These are phyloP conservation scores for Patella vulgata DNA, from an alignment of 1,140 invertebrate genomes.

Conservation along the genomic window DNA sequence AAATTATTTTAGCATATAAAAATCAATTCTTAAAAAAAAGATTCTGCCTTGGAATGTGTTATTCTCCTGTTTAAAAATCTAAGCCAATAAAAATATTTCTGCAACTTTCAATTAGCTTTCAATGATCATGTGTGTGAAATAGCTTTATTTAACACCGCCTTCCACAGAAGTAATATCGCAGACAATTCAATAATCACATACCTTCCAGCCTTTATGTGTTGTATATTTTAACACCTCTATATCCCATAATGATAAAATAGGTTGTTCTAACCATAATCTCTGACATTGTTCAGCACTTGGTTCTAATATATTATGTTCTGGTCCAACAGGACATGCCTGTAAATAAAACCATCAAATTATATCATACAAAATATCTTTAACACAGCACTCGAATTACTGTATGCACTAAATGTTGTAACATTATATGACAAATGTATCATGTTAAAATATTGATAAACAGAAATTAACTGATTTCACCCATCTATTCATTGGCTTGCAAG, in stretches of 20 bases:
- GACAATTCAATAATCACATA: conserved; percentile 49
- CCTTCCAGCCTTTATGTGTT: conserved; percentile 89
- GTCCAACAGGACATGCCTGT: conserved; percentile 74
- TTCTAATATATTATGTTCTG: conserved; percentile 93
- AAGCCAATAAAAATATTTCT: background rate
- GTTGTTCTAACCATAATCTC: conserved; percentile 92
- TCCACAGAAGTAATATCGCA: too few relatives aligned
- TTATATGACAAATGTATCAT: too few relatives aligned
- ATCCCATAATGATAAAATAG: conserved; percentile 92
- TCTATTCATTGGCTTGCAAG: too few relatives aligned
- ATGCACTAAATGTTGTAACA: too few relatives aligned
- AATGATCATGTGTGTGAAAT: too few relatives aligned
- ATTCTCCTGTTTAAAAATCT: too few relatives aligned
- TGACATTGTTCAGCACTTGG: conserved; percentile 90
- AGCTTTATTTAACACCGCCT: too few relatives aligned
- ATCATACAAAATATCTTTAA: too few relatives aligned
- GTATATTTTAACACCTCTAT: conserved; percentile 87
- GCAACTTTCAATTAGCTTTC: background rate
- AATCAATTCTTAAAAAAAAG: background rate
- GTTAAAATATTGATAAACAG: too few relatives aligned
- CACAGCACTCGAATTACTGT: too few relatives aligned
- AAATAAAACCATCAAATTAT: conserved; percentile 4
- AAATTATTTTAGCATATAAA: too few relatives aligned
- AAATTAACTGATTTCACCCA: too few relatives aligned
- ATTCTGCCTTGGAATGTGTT: background rate